A percentile compares a stretch with the other conserved stretches of the same genome.
These are phyloP conservation scores for Otis tarda DNA, from an alignment of 2,113 vertebrate species.

Conservation along the genomic window DNA sequence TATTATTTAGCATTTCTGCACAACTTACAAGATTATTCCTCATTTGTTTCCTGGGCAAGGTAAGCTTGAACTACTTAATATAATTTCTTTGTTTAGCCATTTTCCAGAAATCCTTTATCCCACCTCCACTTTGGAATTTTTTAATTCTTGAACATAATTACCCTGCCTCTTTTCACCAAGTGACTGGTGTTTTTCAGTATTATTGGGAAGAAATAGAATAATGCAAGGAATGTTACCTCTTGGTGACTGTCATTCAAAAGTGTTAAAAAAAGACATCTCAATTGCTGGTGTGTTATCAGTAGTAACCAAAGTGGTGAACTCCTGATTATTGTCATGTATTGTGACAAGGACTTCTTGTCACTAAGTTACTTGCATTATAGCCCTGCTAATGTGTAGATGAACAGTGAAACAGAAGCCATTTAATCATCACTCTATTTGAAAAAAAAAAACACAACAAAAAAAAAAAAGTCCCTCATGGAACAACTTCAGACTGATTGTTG, in stretches of 20 bases:
- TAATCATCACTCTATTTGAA: neutral
- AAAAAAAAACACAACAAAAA: neutral
- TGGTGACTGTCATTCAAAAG: neutral
- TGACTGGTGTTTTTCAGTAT: neutral
- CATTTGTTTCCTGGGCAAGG: constrained; percentile 12
- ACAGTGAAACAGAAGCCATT: neutral
- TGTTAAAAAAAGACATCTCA: neutral
- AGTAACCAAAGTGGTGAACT: neutral
- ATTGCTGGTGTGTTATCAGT: neutral
- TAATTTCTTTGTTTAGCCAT: neutral
- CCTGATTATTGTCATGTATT: neutral
- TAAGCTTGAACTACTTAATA: constrained; percentile 1
- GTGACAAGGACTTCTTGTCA: neutral
- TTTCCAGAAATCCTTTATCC: neutral
- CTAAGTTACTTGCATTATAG: neutral
- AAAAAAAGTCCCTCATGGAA: neutral
- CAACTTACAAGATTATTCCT: constrained; percentile 26
- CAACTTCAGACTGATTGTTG: neutral
- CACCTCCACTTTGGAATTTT: neutral
- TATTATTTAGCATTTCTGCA: constrained; percentile 48
- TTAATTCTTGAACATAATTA: neutral
- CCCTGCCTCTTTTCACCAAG: neutral
- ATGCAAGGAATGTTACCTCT: neutral
- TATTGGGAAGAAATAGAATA: neutral
- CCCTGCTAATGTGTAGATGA: neutral